Conservation (phyloP, 2,113 vertebrate species). For the Tachuris rubrigastra region DNA sequence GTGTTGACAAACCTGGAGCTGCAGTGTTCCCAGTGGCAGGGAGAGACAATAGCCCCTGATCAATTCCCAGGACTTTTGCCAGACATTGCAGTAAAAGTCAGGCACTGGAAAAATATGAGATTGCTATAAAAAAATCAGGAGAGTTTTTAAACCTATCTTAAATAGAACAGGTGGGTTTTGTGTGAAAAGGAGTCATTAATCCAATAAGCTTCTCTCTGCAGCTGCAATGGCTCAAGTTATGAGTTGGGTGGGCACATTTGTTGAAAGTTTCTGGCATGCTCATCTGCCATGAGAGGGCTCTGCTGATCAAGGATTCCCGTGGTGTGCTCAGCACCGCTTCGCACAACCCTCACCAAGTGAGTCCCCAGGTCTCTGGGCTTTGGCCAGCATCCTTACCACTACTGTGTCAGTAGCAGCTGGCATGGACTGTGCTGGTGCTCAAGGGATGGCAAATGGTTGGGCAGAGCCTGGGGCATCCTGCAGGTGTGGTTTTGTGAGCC, state of each 20-base stretch:
- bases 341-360: neutral
- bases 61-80: neutral
- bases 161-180: neutral
- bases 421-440: neutral
- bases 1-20: neutral
- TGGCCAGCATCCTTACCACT: neutral
- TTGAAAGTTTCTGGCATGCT: neutral
- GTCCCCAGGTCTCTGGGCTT: neutral
- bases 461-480: neutral
- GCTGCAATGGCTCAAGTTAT: neutral
- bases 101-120: neutral
- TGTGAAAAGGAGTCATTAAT: neutral
- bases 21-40: neutral
- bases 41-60: rapidly evolving
- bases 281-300: neutral
- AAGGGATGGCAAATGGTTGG: neutral
- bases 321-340: rapidly evolving
- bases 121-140: neutral
- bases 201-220: neutral
- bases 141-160: neutral
- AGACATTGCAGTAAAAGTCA: neutral
- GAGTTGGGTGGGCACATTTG: neutral
- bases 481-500: neutral
- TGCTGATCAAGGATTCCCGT: neutral
- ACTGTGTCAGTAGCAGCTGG: neutral